Conservation (phyloP, 1,140 invertebrate genomes). For the Thaumetopoea pityocampa region DNA sequence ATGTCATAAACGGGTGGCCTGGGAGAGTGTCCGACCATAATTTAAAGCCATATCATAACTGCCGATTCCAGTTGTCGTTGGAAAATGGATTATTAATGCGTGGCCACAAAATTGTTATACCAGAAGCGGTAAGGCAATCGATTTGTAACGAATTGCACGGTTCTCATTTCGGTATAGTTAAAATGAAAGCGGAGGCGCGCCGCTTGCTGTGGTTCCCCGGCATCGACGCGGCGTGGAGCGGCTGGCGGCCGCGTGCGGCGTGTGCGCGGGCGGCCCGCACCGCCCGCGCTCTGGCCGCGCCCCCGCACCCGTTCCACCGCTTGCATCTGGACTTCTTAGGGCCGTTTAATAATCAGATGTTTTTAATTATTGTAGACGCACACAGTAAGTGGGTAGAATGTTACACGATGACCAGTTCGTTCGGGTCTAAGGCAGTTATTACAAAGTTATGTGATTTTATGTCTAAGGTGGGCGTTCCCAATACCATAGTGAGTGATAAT, state of each 20-base stretch:
- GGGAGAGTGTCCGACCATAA: background rate
- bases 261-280: slow-evolving; percentile 16
- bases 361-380: slow-evolving; percentile 22
- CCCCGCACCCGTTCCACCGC: slow-evolving; percentile 15
- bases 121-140: slow-evolving; percentile 2
- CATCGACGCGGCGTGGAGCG: slow-evolving; percentile 16
- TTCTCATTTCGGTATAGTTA: slow-evolving; percentile 29
- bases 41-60: slow-evolving; percentile 16
- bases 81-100: slow-evolving; percentile 22
- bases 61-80: slow-evolving; percentile 10
- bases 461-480: slow-evolving; percentile 28
- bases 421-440: slow-evolving; percentile 12
- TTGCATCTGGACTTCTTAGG: slow-evolving; percentile 26
- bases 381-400: slow-evolving; percentile 25
- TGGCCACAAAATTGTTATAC: slow-evolving; percentile 25
- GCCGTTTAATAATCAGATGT: slow-evolving; percentile 8
- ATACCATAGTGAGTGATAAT: slow-evolving; percentile 31
- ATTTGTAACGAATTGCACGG: slow-evolving; percentile 24
- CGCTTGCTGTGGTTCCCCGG: slow-evolving; percentile 22
- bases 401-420: slow-evolving; percentile 8
- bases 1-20: slow-evolving; percentile 12
- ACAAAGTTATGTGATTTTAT: slow-evolving; percentile 25
- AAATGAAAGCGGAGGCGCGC: slow-evolving; percentile 25
- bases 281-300: slow-evolving; percentile 9
- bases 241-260: slow-evolving; percentile 7